Evolutionary conservation across 2,113 vertebrate genomes (phyloP).

Genomic region (Oophaga pumilio): DNA sequence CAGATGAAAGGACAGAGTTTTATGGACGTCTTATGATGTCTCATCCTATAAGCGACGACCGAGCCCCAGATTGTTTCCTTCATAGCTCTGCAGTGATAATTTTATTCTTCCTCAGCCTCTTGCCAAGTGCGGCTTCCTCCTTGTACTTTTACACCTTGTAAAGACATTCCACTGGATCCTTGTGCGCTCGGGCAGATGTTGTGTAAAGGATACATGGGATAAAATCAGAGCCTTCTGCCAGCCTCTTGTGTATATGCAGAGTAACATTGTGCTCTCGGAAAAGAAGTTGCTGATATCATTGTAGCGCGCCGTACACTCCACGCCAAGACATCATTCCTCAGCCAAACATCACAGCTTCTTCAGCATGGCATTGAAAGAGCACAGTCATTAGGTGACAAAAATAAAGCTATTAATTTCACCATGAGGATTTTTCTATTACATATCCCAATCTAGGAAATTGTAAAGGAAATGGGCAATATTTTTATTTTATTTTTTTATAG

Average conservation of each 20-base stretch:
- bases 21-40: slow-evolving; percentile 3
- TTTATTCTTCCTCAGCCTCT: slow-evolving; percentile 63
- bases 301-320: slow-evolving; percentile 55
- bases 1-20: slow-evolving; percentile 4
- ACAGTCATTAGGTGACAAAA: slow-evolving; percentile 52
- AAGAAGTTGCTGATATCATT: slow-evolving; percentile 65
- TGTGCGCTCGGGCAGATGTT: slow-evolving; percentile 65
- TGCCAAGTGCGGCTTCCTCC: slow-evolving; percentile 69
- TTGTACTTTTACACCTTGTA: slow-evolving; percentile 73
- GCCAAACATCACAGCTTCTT: slow-evolving; percentile 66
- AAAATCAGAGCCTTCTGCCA: slow-evolving; percentile 66
- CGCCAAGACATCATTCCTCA: slow-evolving; percentile 67
- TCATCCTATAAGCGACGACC: slow-evolving; percentile 63
- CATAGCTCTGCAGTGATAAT: slow-evolving; percentile 61
- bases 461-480: background rate
- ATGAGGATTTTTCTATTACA: background rate
- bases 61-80: slow-evolving; percentile 60
- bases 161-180: slow-evolving; percentile 71
- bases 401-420: background rate
- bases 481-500: background rate
- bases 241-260: slow-evolving; percentile 64
- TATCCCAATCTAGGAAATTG: background rate
- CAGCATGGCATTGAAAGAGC: slow-evolving; percentile 63
- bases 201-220: slow-evolving; percentile 66
- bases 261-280: slow-evolving; percentile 64